phyloP scores from a whole-genome alignment of 2,888 invertebrate species.

The Aspidiotus rigidus region DNA sequence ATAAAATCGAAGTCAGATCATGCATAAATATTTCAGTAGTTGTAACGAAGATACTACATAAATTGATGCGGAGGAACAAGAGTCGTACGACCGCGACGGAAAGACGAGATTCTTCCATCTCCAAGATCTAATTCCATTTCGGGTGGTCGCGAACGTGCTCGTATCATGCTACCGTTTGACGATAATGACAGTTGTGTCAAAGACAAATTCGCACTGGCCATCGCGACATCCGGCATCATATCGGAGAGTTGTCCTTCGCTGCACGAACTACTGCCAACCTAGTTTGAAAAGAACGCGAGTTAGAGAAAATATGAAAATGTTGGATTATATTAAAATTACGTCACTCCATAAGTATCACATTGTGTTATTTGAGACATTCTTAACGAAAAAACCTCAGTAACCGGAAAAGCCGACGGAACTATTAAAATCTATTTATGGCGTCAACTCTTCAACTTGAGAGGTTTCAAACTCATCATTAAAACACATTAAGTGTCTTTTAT shows the following conservation, averaged over 20 bases:
- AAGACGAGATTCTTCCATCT: conserved; percentile 59
- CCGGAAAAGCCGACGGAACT: not conserved
- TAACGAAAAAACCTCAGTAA: not conserved
- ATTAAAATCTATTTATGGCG: not conserved
- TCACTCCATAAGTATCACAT: too few species aligned
- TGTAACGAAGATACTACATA: conserved; percentile 26
- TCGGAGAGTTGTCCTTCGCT: conserved; percentile 65
- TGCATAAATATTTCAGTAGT: not conserved
- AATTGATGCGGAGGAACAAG: conserved; percentile 31
- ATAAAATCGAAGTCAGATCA: too few species aligned
- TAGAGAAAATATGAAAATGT: not conserved
- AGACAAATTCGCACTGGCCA: conserved; percentile 64
- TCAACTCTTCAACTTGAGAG: not conserved
- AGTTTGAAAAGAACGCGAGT: not conserved
- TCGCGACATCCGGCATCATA: conserved; percentile 85
- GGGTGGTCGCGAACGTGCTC: conserved; percentile 45
- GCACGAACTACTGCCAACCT: conserved; percentile 38
- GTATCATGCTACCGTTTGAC: conserved; percentile 44
- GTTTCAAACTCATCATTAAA: too few species aligned
- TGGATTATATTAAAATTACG: not conserved
- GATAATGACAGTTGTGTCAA: conserved; percentile 38
- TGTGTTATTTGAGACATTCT: not conserved
- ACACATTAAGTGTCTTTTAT: too few species aligned
- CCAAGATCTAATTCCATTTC: conserved; percentile 75
- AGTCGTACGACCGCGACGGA: conserved; percentile 33